phyloP scores from a whole-genome alignment of 2,113 vertebrate species.

The Pteropus alecto region DNA sequence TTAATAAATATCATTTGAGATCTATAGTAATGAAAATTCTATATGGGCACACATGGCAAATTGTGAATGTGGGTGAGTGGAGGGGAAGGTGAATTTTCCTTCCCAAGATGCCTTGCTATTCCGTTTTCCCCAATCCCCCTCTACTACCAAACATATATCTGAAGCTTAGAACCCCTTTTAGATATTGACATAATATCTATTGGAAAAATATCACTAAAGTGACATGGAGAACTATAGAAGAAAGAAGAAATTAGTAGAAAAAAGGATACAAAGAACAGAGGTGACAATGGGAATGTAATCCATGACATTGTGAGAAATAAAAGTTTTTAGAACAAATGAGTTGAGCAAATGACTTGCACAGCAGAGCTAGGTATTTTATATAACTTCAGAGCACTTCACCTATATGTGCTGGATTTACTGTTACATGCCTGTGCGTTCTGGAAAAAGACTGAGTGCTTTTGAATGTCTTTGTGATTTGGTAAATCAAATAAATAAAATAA shows the following conservation, averaged over 20 bases:
- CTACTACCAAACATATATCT: not conserved
- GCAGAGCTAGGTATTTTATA: slow-evolving; percentile 67
- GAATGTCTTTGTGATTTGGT: slow-evolving; percentile 65
- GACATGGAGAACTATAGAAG: not conserved
- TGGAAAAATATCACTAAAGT: not conserved
- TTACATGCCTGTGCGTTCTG: slow-evolving; percentile 62
- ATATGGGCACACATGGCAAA: not conserved
- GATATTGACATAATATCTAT: not conserved
- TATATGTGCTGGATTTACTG: slow-evolving; percentile 47
- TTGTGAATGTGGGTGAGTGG: not conserved
- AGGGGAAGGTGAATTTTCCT: not conserved
- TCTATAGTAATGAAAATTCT: not conserved
- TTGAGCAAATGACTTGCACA: not conserved
- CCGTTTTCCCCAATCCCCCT: not conserved
- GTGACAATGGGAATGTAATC: not conserved
- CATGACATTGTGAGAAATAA: not conserved
- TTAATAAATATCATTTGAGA: not conserved
- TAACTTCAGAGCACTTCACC: slow-evolving; percentile 77
- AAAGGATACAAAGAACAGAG: not conserved
- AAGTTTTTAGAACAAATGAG: not conserved
- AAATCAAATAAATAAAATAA: slow-evolving; percentile 69
- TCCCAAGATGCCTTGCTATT: not conserved
- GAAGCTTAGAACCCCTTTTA: not conserved
- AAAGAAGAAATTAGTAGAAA: not conserved
- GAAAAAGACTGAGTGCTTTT: slow-evolving; percentile 60